Conservation (phyloP, 2,888 invertebrate species). For the Pemphredon lugubris region DNA sequence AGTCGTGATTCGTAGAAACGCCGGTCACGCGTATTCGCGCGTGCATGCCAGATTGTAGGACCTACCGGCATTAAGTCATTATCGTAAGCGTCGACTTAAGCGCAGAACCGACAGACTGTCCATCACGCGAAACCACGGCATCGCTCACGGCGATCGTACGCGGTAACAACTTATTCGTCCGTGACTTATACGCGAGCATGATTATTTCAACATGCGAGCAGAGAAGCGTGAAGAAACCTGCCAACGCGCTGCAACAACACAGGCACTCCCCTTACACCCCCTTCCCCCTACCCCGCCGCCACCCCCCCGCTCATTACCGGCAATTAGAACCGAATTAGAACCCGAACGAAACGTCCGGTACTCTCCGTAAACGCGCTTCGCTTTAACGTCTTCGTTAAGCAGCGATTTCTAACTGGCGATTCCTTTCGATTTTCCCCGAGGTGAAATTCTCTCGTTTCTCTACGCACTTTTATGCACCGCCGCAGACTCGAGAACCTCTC, state of each 20-base stretch:
- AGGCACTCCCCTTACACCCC: not conserved
- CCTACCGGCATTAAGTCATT: slow-evolving; percentile 57
- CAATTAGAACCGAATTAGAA: slow-evolving; percentile 4
- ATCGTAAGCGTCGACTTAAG: slow-evolving; percentile 53
- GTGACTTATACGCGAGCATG: slow-evolving; percentile 45
- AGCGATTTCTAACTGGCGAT: no score
- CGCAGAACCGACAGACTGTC: slow-evolving; percentile 46
- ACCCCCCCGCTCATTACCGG: slow-evolving; percentile 7
- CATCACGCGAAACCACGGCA: slow-evolving; percentile 52
- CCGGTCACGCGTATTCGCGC: slow-evolving; percentile 65
- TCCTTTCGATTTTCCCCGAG: no score
- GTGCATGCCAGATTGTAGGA: slow-evolving; percentile 34
- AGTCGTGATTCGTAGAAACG: no score
- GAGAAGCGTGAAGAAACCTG: no score
- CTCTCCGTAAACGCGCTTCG: no score
- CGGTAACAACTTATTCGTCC: slow-evolving; percentile 56
- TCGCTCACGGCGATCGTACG: slow-evolving; percentile 54
- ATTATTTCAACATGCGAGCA: slow-evolving; percentile 48
- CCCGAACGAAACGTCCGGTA: no score
- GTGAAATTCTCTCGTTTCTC: no score
- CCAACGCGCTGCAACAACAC: no score
- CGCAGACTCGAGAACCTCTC: no score
- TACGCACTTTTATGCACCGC: no score
- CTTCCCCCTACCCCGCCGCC: not conserved
- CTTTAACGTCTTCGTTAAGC: no score